Base-by-base conservation (phyloP, 2,113 vertebrate species). In the Hypomesus transpacificus region DNA sequence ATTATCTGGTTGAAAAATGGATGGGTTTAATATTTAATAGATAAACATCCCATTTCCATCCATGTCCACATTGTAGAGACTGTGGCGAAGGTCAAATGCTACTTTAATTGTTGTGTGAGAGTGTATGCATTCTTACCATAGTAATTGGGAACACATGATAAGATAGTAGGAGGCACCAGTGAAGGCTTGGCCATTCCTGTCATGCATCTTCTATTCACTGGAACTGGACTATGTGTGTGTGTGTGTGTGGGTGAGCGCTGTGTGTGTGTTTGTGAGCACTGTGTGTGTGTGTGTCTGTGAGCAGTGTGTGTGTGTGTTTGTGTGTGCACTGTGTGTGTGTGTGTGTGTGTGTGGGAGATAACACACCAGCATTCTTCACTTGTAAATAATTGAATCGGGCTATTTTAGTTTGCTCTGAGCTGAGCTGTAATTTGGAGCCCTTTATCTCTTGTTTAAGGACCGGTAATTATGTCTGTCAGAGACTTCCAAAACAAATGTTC, bases 301-400 rank as follows among this genome's bases (percentile, higher is more conserved):
- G 11, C 58, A 59, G 60, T 52, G 60, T 22, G 57, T 61, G 9
- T 26, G 21, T 56, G 65, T 76, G 69, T 21, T 0, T 72, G 72
- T 57, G 52, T 63, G 26, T n/a, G 54, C 16, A 34, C 26, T 71
- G 59, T 53, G 59, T 51, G 59, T 22, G 57, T 22, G 57, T 61
- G 3, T 26, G 22, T 21, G 34, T 53, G 66, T 57, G 52, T 17
- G 9, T 1, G 34, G 31, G 31, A 14, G 74, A 85, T 77, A 86
- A 82, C 73, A 82, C 82, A 83, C 71, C 74, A 75, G 76, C 83
- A 82, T 87, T 85, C 81, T 87, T 80, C 81, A 77, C 79, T 81
- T 82, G 75, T 81, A 79, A 89, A 87, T 87, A 86, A 91, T 82
- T 88, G 77, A 88, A 90, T 89, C 78, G 76, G 73, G 72, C 86